Evolutionary conservation across 1,140 invertebrate species (phyloP).

Genomic region (Bicyclus anynana): DNA sequence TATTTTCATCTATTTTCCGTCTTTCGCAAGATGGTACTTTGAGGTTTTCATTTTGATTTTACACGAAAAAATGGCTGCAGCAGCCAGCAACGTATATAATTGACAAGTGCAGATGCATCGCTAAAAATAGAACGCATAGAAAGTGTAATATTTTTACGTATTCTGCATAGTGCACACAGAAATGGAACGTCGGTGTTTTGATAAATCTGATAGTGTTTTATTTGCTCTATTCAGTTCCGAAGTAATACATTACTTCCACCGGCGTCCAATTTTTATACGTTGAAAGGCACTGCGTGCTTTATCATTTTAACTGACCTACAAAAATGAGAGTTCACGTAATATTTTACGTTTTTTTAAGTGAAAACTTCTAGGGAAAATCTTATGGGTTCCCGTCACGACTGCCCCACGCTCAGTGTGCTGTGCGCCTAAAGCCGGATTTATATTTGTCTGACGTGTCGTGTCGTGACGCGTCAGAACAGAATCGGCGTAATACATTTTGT

Average conservation of each 20-base stretch:
- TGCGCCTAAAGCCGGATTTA: too few relatives aligned
- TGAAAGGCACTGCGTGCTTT: neutral
- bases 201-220: neutral
- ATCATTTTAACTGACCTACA: too few relatives aligned
- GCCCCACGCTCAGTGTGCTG: too few relatives aligned
- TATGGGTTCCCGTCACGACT: too few relatives aligned
- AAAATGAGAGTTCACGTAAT: too few relatives aligned
- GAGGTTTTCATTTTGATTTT: slow-evolving; percentile 9
- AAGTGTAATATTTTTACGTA: slow-evolving; percentile 3
- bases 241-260: neutral
- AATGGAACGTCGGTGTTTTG: neutral
- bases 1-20: slow-evolving; percentile 26
- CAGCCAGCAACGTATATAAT: neutral
- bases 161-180: neutral
- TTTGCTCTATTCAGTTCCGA: neutral
- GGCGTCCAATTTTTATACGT: neutral
- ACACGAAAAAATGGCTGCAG: slow-evolving; percentile 7
- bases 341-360: too few relatives aligned
- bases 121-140: neutral
- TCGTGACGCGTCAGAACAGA: too few relatives aligned
- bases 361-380: too few relatives aligned
- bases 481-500: too few relatives aligned
- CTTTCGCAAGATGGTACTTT: slow-evolving; percentile 4
- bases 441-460: too few relatives aligned
- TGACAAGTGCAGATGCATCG: neutral